phyloP scores from a whole-genome alignment of 2,797 vertebrate genomes.

The Enteromius afrohamiltoni region DNA sequence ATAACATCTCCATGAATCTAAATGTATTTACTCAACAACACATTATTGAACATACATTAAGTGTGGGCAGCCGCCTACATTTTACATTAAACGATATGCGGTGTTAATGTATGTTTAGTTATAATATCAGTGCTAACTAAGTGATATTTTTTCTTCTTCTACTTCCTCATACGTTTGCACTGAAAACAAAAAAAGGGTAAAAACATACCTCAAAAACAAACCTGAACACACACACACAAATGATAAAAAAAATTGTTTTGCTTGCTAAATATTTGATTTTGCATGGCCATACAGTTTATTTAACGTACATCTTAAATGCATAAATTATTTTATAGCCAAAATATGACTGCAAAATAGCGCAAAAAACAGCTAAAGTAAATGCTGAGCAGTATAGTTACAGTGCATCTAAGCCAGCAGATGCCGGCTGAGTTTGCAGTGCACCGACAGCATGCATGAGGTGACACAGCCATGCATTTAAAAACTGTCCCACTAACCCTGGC shows the following conservation, averaged over 20 bases:
- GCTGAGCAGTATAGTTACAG: slow-evolving; percentile 4
- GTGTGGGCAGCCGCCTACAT: not conserved
- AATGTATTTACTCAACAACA: not conserved
- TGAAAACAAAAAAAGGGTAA: not conserved
- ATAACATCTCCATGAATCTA: not conserved
- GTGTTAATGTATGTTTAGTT: not conserved
- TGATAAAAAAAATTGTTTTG: not conserved
- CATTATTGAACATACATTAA: not conserved
- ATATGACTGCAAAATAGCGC: not conserved
- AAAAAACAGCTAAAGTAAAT: not conserved
- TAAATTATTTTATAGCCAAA: not conserved
- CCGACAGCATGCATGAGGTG: slow-evolving; percentile 13
- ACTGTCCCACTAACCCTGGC: slow-evolving; percentile 32
- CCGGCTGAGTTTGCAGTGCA: slow-evolving; percentile 30
- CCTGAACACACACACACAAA: not conserved
- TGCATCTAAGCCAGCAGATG: slow-evolving; percentile 22
- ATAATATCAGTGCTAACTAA: not conserved
- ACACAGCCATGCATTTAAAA: slow-evolving; percentile 39
- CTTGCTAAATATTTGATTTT: not conserved
- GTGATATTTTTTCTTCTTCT: not conserved
- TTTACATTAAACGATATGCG: not conserved
- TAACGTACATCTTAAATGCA: not conserved
- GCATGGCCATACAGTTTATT: not conserved
- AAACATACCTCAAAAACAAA: not conserved
- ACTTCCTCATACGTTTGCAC: not conserved